phyloP scores from a whole-genome alignment of 2,113 vertebrate genomes.

The Oreochromis spilurus region DNA sequence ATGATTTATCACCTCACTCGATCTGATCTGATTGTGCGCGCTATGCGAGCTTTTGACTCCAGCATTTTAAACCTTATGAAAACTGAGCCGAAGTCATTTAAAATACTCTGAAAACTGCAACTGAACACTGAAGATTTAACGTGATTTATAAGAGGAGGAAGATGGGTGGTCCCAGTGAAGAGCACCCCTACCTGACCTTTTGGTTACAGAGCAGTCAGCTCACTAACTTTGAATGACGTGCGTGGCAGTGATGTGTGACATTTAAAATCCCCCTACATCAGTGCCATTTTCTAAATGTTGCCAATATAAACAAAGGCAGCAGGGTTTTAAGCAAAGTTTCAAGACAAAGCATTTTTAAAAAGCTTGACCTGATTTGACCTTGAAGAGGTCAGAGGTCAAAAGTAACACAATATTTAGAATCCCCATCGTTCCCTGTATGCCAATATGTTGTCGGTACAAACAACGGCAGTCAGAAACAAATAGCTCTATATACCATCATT shows the following conservation, averaged over 20 bases:
- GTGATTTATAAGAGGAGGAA: neutral
- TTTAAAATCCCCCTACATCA: neutral
- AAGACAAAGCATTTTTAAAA: neutral
- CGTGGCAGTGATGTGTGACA: no score
- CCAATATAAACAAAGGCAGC: neutral
- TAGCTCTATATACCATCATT: neutral
- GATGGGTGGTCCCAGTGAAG: neutral
- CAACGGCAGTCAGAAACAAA: neutral
- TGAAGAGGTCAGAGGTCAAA: neutral
- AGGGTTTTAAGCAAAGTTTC: neutral
- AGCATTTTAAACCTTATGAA: neutral
- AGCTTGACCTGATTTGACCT: neutral
- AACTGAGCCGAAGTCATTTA: neutral
- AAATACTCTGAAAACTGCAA: neutral
- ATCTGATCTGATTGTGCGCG: neutral
- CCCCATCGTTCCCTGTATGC: neutral
- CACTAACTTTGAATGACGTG: neutral
- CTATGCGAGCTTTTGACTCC: neutral
- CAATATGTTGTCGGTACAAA: neutral
- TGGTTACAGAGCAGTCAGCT: neutral
- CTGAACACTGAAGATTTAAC: neutral
- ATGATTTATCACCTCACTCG: neutral
- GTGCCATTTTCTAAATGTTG: neutral
- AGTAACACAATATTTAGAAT: neutral
- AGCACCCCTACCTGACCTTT: neutral